Percentiles rank a stretch among this genome's conserved stretches.
Evolutionary conservation across 2,888 invertebrate species (phyloP).

Genomic region (Pristionchus japonicus): DNA sequence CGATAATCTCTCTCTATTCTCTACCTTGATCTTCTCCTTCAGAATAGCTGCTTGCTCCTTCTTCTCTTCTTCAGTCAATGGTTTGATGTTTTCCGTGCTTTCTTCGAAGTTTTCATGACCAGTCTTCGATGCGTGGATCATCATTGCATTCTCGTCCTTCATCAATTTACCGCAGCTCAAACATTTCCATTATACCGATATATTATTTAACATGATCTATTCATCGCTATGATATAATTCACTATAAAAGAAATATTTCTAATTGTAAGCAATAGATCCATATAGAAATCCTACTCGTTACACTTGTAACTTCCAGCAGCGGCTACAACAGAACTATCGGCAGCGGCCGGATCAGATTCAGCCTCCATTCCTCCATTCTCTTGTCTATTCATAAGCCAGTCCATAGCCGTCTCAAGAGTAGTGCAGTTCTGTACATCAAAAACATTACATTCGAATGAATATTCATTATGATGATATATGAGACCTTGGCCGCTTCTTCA

Average conservation of each 20-base stretch:
- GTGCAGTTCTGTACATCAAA: not conserved
- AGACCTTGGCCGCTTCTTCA: not conserved
- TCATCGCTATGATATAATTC: too few relatives aligned
- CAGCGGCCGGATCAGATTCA: too few relatives aligned
- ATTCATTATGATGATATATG: not conserved
- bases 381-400: not conserved
- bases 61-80: conserved; percentile 88
- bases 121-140: conserved; percentile 92
- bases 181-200: not conserved
- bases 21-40: conserved; percentile 73
- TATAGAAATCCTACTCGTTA: not conserved
- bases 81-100: conserved; percentile 90
- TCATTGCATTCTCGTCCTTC: conserved; percentile 81
- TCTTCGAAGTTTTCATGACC: conserved; percentile 93
- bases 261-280: too few relatives aligned
- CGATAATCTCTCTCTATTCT: too few relatives aligned
- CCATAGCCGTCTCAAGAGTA: not conserved
- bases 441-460: too few relatives aligned
- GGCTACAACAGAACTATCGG: too few relatives aligned
- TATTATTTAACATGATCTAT: too few relatives aligned
- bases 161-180: conserved; percentile 17
- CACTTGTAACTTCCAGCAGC: conserved; percentile 27
- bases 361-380: not conserved
- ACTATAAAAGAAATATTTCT: too few relatives aligned
- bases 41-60: conserved; percentile 54